These are phyloP conservation scores for Bubo blakistoni DNA, from an alignment of 2,113 vertebrate species.

Conservation along the genomic window DNA sequence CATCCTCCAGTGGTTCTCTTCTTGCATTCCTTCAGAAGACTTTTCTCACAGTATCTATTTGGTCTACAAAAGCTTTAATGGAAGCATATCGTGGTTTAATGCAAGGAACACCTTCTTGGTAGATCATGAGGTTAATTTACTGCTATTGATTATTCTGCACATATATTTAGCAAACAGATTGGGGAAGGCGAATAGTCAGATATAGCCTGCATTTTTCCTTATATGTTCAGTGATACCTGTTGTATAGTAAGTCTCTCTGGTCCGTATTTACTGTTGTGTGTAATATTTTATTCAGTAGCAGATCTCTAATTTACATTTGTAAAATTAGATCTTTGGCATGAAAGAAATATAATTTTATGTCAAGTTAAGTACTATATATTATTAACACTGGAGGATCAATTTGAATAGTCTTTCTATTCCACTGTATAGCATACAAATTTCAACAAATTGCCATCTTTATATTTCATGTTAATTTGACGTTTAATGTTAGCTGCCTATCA, in stretches of 20 bases:
- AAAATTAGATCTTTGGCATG: slow-evolving; percentile 12
- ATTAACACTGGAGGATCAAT: slow-evolving; percentile 30
- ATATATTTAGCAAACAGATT: not conserved
- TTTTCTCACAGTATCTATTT: not conserved
- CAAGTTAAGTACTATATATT: slow-evolving; percentile 13
- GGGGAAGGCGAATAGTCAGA: not conserved
- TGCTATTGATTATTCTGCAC: not conserved
- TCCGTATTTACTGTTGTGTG: not conserved
- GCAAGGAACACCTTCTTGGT: not conserved
- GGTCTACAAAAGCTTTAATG: not conserved
- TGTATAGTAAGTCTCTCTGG: not conserved
- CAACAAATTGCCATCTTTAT: slow-evolving; percentile 28
- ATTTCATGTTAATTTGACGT: slow-evolving; percentile 70
- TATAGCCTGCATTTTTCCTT: not conserved
- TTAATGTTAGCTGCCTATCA: slow-evolving; percentile 58
- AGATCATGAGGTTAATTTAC: not conserved
- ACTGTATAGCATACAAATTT: slow-evolving; percentile 43
- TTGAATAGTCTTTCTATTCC: slow-evolving; percentile 46
- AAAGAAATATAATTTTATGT: not conserved
- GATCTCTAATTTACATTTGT: not conserved
- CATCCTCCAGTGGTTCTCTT: not conserved
- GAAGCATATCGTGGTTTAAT: not conserved
- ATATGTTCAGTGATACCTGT: not conserved
- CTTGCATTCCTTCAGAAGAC: not conserved
- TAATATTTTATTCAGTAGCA: slow-evolving; percentile 13